These are phyloP conservation scores for Parambassis ranga DNA, from an alignment of 2,797 vertebrate species.

Conservation along the genomic window DNA sequence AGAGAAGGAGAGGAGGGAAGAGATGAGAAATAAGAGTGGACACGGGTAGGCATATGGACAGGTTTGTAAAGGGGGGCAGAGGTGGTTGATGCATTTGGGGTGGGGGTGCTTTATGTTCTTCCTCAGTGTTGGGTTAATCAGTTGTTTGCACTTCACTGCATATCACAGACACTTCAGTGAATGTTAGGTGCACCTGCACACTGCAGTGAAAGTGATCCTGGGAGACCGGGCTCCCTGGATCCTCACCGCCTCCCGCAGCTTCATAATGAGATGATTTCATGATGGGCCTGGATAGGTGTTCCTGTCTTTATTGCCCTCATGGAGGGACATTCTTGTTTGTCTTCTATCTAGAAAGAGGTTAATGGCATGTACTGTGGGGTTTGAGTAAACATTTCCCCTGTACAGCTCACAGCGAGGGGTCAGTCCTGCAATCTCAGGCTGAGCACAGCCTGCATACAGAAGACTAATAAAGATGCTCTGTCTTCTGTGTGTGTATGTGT, in stretches of 20 bases:
- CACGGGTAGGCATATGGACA: constrained; percentile 7
- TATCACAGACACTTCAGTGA: constrained; percentile 54
- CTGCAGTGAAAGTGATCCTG: constrained; percentile 41
- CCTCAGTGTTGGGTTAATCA: constrained; percentile 59
- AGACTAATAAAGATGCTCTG: constrained; percentile 71
- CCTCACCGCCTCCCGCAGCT: constrained; percentile 48
- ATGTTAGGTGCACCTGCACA: constrained; percentile 48
- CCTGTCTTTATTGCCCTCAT: constrained; percentile 65
- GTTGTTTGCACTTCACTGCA: constrained; percentile 58
- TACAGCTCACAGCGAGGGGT: constrained; percentile 72
- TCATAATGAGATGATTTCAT: constrained; percentile 74
- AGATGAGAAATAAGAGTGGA: constrained; percentile 12
- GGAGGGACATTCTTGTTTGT: constrained; percentile 67
- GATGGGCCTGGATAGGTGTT: constrained; percentile 66
- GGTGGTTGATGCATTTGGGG: constrained; percentile 21
- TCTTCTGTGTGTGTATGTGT: constrained; percentile 24
- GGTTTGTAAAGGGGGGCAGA: constrained; percentile 1
- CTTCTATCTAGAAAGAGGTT: constrained; percentile 73
- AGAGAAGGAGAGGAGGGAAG: constrained; percentile 7
- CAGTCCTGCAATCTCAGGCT: constrained; percentile 70
- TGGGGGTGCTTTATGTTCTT: constrained; percentile 30
- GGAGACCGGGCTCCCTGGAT: constrained; percentile 49
- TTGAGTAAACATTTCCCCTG: constrained; percentile 75
- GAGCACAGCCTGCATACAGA: constrained; percentile 68
- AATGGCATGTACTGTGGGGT: constrained; percentile 72